Percentiles rank a stretch among this genome's conserved stretches.
Evolutionary conservation across 2,888 invertebrate species (phyloP).

Genomic region (Habrosyne pyritoides): DNA sequence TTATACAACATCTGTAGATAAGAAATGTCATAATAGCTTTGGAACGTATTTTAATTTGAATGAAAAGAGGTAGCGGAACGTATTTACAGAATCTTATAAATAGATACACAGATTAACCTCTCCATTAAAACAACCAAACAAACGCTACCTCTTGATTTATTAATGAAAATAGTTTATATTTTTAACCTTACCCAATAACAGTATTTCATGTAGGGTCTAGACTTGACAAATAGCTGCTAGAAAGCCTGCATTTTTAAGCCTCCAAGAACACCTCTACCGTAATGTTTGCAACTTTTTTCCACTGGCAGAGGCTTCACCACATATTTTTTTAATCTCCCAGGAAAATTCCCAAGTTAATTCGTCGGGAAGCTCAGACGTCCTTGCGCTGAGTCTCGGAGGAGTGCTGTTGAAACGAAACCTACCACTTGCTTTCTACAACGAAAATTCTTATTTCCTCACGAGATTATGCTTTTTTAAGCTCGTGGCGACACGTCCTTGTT

Average conservation of each 20-base stretch:
- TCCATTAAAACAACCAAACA: no score
- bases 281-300: neutral
- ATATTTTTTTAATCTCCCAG: constrained; percentile 24
- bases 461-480: constrained; percentile 24
- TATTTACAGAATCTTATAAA: no score
- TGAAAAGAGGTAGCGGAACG: no score
- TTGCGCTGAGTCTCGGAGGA: constrained; percentile 35
- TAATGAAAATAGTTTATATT: no score
- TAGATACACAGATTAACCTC: no score
- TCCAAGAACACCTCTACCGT: neutral
- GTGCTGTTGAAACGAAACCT: constrained; percentile 22
- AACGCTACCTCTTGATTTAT: no score
- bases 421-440: constrained; percentile 25
- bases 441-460: constrained; percentile 21
- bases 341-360: constrained; percentile 35
- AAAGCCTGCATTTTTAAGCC: neutral
- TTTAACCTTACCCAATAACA: no score
- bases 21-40: no score
- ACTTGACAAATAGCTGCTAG: no score
- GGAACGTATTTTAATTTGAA: no score
- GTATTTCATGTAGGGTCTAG: no score
- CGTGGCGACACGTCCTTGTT: constrained; percentile 11
- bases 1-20: no score
- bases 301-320: neutral
- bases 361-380: constrained; percentile 37